Evolutionary conservation across 2,888 invertebrate genomes (phyloP), one percentile per base, ranked within the genome.

Genomic region (Ophioninae sp.): DNA sequence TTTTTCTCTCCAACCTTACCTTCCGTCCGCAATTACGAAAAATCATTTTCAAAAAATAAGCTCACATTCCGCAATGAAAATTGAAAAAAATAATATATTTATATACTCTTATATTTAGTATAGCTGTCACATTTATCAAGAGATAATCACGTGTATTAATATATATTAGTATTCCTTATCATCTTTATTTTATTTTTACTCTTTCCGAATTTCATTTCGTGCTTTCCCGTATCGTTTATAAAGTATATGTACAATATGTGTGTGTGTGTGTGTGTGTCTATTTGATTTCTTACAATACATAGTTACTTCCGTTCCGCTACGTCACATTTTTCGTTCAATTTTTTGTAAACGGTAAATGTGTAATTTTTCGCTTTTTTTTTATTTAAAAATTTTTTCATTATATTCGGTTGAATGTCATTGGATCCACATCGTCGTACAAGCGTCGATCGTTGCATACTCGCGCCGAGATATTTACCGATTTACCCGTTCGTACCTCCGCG

Each of bases 241-340:
- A 81, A 83, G 74, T 82, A 82, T 87, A 76, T 76, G 76, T 76
- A 76, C 76, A 76, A 13, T 51, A 2, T 17, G 44, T 3, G 44
- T 3, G 13, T 30, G 30, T 30, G 30, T 30, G 73, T 85, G 84
- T 81, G 51, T 51, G 83, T 82, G 85, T 86, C 82, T 84, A 61
- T 87, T 87, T 87, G 72, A 86, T 87, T 86, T 86, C 84, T 85
- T 85, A 86, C 80, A 85, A 59, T 86, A 85, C 64, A 13, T 10
- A 80, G 75, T 79, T 84, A 67, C 76, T 74, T 61, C 71, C 71
- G 22, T 82, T 80, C 64, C 78, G 77, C 78, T 78, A 74, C 23
- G 59, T 78, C 6, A 22, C 30, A 41, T 58, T 58, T 0, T 39
- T 59, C 68, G 30, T 73, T 41, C 41, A n/a, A 17, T 58, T 67